These are phyloP conservation scores for Herpailurus yagouaroundi DNA, from an alignment of 2,113 vertebrate species.

Conservation along the genomic window DNA sequence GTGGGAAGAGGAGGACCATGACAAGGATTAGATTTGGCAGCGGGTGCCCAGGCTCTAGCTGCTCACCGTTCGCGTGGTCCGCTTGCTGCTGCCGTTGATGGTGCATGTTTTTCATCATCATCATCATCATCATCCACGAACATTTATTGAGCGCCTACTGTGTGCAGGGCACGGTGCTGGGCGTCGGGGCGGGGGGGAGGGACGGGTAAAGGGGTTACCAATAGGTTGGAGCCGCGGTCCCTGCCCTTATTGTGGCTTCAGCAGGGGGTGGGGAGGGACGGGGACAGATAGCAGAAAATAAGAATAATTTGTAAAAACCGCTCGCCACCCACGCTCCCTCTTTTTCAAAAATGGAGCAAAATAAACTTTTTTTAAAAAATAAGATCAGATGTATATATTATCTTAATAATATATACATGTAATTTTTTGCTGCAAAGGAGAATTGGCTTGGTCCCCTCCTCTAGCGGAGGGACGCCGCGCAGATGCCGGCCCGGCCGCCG, in stretches of 20 bases:
- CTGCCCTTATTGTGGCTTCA: conserved; percentile 73
- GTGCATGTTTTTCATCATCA: conserved; percentile 86
- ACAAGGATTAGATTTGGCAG: conserved; percentile 56
- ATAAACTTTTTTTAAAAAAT: conserved; percentile 82
- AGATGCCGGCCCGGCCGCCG: conserved; percentile 54
- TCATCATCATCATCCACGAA: conserved; percentile 83
- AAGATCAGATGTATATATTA: conserved; percentile 79
- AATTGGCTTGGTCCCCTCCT: conserved; percentile 69
- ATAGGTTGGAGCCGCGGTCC: conserved; percentile 57
- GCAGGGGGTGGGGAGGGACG: conserved; percentile 78
- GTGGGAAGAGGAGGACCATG: conserved; percentile 47
- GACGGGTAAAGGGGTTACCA: conserved; percentile 53
- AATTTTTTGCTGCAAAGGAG: conserved; percentile 77
- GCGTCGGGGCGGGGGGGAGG: conserved; percentile 44
- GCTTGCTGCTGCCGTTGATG: conserved; percentile 84
- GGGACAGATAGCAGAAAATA: conserved; percentile 75
- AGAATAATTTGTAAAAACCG: conserved; percentile 75
- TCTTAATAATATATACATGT: conserved; percentile 75
- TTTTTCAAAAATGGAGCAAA: conserved; percentile 76
- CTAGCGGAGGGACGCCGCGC: conserved; percentile 69
- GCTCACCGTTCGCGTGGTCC: conserved; percentile 86
- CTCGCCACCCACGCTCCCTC: conserved; percentile 74
- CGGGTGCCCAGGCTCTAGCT: conserved; percentile 58
- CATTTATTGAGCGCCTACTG: conserved; percentile 82
- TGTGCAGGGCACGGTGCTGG: conserved; percentile 77